Evolutionary conservation across 2,113 vertebrate species (phyloP), one percentile per base, ranked within the genome.

Genomic region (Camelus bactrianus): DNA sequence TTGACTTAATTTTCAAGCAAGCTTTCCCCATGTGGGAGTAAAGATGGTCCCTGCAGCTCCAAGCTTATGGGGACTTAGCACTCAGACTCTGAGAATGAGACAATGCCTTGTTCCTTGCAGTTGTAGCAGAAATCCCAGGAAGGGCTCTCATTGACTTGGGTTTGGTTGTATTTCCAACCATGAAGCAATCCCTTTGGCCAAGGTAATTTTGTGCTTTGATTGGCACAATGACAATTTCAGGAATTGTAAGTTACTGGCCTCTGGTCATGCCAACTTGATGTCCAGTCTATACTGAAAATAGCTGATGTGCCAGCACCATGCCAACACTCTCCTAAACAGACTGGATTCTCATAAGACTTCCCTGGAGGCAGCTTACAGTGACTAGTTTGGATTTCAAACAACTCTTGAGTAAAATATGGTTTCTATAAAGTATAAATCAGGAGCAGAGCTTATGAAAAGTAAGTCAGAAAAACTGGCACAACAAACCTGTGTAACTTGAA

Each of bases 1-100:
- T 58, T 54, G 30, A 75, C 64, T 91, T 82, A 11, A 83, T 69
- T 94, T 93, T 75, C 85, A 69, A 90, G 30, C 15, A 89, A 28
- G 17, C 2, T 81, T 96, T 65, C 38, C 79, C 35, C 4, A 10
- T 3, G 1, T 1, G 4, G 35, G 8, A 12, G 26, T 30, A 83
- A 87, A 87, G 32, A 42, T 42, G 12, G 10, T 5, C 17, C 32
- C 32, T 73, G 19, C 5, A 38, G 30, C 46, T 77, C 56, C 73
- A 90, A 65, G 10, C 3, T 91, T n/a, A 46, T 10, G 50, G 35
- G 64, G 62, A 28, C 60, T 86, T 64, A 52, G 64, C 46, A 65
- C 35, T 24, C 24, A 83, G 52, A 82, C 26, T 95, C 26, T 73
- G 30, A 60, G n/a, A 52, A 67, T 5, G 42, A 81, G 46, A 87